These are phyloP conservation scores for Willowsia nigromaculata DNA, from an alignment of 2,888 invertebrate species.

Conservation along the genomic window DNA sequence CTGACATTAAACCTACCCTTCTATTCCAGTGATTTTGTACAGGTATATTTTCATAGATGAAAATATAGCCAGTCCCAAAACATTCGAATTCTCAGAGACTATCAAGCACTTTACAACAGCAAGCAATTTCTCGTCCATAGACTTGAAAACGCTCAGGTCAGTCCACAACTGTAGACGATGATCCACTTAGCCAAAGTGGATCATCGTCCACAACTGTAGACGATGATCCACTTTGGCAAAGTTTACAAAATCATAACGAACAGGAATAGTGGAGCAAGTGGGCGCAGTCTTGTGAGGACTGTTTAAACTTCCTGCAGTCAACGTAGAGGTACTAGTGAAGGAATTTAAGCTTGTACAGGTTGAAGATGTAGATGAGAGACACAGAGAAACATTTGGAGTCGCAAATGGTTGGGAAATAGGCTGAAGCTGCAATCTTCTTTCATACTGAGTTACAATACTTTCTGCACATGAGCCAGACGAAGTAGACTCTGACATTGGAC, in stretches of 20 bases:
- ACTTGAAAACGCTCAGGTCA: slow-evolving; percentile 77
- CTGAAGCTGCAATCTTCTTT: slow-evolving; percentile 65
- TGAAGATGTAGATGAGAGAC: slow-evolving; percentile 42
- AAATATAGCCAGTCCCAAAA: slow-evolving; percentile 76
- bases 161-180: slow-evolving; percentile 77
- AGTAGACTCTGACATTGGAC: slow-evolving; percentile 76
- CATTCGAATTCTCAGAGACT: slow-evolving; percentile 68
- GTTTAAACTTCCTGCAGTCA: slow-evolving; percentile 62
- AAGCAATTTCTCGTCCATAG: slow-evolving; percentile 73
- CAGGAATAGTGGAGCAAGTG: slow-evolving; percentile 52
- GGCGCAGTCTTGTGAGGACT: slow-evolving; percentile 49
- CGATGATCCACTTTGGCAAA: slow-evolving; percentile 77
- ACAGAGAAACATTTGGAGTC: slow-evolving; percentile 36
- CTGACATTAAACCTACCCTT: slow-evolving; percentile 73
- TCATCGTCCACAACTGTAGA: too few species aligned
- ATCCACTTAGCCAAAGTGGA: slow-evolving; percentile 75
- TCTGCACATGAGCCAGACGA: slow-evolving; percentile 77
- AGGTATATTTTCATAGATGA: slow-evolving; percentile 76
- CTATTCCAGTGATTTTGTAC: slow-evolving; percentile 76
- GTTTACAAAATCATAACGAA: slow-evolving; percentile 76
- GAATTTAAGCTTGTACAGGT: slow-evolving; percentile 71
- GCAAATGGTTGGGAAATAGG: slow-evolving; percentile 72
- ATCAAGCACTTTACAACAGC: slow-evolving; percentile 76
- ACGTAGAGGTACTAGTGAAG: slow-evolving; percentile 65
- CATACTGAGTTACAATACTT: slow-evolving; percentile 77